phyloP scores from a whole-genome alignment of 92 coral and sea anemone species.

The Phenganax stokvisi region DNA sequence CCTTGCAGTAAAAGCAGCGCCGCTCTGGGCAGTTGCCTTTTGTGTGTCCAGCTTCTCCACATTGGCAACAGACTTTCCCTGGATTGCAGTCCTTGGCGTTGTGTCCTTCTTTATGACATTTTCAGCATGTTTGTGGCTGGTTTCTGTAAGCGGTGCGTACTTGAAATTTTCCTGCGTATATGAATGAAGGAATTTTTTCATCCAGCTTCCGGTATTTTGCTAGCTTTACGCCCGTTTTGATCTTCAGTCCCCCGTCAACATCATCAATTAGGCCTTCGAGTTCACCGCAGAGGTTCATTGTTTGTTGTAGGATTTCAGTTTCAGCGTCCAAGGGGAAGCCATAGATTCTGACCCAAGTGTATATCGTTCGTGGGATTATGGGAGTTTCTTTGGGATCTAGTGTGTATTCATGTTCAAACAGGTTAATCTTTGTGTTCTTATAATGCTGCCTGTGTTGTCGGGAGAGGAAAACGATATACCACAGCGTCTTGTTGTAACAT shows the following conservation, averaged over 20 bases:
- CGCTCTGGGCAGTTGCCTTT: conserved; percentile 4
- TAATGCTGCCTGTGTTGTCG: not conserved
- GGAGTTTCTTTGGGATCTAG: not conserved
- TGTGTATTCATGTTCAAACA: not conserved
- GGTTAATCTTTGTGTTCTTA: not conserved
- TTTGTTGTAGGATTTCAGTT: not conserved
- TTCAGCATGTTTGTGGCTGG: conserved; percentile 13
- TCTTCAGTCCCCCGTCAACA: not conserved
- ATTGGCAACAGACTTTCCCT: not conserved
- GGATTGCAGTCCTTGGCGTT: not conserved
- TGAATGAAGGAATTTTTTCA: conserved; percentile 1
- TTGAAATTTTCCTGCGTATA: conserved; percentile 4
- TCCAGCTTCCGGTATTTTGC: not conserved
- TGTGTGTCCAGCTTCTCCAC: not conserved
- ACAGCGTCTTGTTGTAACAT: not conserved
- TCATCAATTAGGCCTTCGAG: not conserved
- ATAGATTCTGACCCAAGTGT: not conserved
- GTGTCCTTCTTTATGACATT: conserved; percentile 20
- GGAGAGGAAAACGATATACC: not conserved
- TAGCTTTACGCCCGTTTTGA: conserved; percentile 2
- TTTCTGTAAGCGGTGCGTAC: not conserved
- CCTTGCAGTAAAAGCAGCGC: not conserved
- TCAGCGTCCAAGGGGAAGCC: conserved; percentile 8
- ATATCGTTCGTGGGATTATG: not conserved
- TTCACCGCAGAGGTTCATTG: not conserved